phyloP scores from a whole-genome alignment of 2,113 vertebrate species.

The Murina feae region DNA sequence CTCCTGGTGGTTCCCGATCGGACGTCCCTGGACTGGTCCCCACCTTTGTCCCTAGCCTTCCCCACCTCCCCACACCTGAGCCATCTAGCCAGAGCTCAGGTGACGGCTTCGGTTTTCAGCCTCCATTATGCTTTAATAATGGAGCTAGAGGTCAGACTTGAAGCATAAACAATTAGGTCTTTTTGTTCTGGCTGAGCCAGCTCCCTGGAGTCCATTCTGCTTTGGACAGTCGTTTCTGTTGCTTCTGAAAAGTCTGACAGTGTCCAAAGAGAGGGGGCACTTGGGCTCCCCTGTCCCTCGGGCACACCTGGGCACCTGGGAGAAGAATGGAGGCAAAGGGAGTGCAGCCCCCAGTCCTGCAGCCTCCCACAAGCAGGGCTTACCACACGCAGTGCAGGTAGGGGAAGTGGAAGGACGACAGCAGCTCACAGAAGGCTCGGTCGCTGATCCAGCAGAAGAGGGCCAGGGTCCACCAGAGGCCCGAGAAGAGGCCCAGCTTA shows the following conservation, averaged over 20 bases:
- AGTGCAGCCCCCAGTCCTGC: fast-evolving
- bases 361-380: constrained; percentile 52
- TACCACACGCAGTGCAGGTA: constrained; percentile 97
- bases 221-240: background rate
- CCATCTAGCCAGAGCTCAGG: background rate
- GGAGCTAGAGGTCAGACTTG: background rate
- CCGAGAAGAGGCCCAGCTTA: constrained; percentile 94
- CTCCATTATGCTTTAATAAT: background rate
- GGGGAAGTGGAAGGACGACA: constrained; percentile 96
- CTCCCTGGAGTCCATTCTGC: background rate
- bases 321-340: background rate
- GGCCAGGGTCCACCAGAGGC: constrained; percentile 95
- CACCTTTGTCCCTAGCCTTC: background rate
- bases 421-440: constrained; percentile 94
- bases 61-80: background rate
- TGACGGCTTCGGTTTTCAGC: background rate
- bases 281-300: background rate
- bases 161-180: background rate
- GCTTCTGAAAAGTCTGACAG: background rate
- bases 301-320: background rate
- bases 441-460: constrained; percentile 98
- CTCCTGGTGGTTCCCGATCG: background rate
- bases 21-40: background rate
- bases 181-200: background rate
- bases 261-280: background rate